phyloP scores from a whole-genome alignment of 2,888 invertebrate genomes.

The Acanthosepion pharaonis region DNA sequence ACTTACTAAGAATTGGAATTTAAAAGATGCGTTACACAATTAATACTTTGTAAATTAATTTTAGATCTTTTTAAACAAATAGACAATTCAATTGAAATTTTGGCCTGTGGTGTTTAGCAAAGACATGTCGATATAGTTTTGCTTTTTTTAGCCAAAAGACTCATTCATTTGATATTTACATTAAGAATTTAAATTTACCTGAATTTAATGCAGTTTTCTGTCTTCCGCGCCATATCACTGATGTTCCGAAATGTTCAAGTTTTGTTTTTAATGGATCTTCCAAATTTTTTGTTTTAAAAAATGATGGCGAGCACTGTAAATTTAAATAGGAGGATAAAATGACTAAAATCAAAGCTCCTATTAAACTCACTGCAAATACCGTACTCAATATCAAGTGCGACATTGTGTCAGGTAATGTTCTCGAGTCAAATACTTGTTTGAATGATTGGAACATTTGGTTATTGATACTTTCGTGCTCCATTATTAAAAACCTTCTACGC shows the following conservation, averaged over 20 bases:
- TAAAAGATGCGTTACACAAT: too few species aligned
- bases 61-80: too few species aligned
- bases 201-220: constrained; percentile 35
- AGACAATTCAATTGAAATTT: too few species aligned
- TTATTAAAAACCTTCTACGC: neutral
- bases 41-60: too few species aligned
- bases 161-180: too few species aligned
- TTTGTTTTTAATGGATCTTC: neutral
- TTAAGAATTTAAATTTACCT: neutral
- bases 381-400: neutral
- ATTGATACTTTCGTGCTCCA: neutral
- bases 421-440: neutral
- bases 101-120: too few species aligned
- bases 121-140: too few species aligned
- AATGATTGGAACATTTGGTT: neutral
- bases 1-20: too few species aligned
- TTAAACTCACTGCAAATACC: neutral
- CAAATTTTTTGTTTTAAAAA: neutral
- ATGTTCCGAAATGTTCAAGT: neutral
- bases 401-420: neutral
- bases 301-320: neutral
- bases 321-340: neutral
- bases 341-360: neutral
- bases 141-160: too few species aligned
- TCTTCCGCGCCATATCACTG: constrained; percentile 40